phyloP scores from a whole-genome alignment of 2,888 invertebrate species.

The Phalangium opilio region DNA sequence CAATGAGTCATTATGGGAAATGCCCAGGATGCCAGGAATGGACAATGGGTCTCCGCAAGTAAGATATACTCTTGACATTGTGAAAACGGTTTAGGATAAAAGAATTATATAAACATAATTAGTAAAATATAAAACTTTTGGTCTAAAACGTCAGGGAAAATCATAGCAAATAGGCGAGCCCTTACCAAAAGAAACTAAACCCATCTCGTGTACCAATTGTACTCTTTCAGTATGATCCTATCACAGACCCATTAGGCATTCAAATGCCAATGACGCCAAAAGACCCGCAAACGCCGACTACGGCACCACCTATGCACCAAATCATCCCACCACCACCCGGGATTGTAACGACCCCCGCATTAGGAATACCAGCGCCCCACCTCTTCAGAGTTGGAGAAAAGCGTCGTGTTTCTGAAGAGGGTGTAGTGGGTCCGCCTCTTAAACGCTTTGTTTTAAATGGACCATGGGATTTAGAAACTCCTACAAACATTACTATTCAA shows the following conservation, averaged over 20 bases:
- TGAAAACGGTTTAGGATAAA: too few species aligned
- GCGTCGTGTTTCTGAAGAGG: slow-evolving; percentile 61
- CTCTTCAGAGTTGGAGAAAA: slow-evolving; percentile 39
- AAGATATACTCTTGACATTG: too few species aligned
- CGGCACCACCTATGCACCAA: slow-evolving; percentile 20
- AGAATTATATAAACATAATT: too few species aligned
- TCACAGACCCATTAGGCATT: slow-evolving; percentile 79
- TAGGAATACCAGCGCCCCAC: slow-evolving; percentile 30
- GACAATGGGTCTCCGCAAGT: slow-evolving; percentile 9
- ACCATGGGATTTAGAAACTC: slow-evolving; percentile 87
- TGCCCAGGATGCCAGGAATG: slow-evolving; percentile 46
- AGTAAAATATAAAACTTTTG: too few species aligned
- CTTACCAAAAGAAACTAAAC: too few species aligned
- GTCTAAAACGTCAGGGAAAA: too few species aligned
- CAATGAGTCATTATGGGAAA: slow-evolving; percentile 93
- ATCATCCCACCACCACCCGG: too few species aligned
- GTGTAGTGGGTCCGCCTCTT: slow-evolving; percentile 50
- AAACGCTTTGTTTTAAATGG: slow-evolving; percentile 73
- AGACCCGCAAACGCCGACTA: slow-evolving; percentile 22
- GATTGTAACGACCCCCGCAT: too few species aligned
- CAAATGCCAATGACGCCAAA: slow-evolving; percentile 22
- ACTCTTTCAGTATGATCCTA: slow-evolving; percentile 55
- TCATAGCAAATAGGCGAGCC: too few species aligned
- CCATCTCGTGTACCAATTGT: too few species aligned
- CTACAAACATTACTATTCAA: slow-evolving; percentile 75